Percentiles rank a stretch among this genome's conserved stretches.
Conservation (phyloP, 2,113 vertebrate species). For the Lophochroa leadbeateri region DNA sequence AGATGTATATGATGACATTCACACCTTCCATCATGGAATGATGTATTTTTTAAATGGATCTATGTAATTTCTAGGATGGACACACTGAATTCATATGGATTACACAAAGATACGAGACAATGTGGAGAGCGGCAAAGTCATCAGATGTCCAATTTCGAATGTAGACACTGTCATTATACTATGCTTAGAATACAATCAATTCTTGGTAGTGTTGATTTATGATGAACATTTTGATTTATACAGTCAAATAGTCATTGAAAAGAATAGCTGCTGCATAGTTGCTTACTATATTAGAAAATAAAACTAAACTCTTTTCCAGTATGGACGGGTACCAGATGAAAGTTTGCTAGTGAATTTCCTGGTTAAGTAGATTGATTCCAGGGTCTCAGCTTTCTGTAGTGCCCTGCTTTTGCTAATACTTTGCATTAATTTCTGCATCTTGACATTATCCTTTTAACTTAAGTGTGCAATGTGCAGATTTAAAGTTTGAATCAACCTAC, state of each 20-base stretch:
- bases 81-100: background rate
- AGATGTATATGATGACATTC: background rate
- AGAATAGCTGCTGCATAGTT: background rate
- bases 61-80: too few species aligned
- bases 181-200: background rate
- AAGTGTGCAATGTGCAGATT: background rate
- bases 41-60: background rate
- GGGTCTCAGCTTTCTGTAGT: background rate
- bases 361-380: background rate
- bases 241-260: background rate
- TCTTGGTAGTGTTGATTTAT: background rate
- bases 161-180: background rate
- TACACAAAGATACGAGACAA: background rate
- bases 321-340: background rate
- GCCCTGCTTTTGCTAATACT: background rate
- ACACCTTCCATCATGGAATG: background rate
- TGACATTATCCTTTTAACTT: background rate
- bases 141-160: background rate
- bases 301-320: background rate
- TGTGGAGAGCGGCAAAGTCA: background rate
- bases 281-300: background rate
- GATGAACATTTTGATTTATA: background rate
- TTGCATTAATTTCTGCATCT: background rate
- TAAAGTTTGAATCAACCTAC: background rate
- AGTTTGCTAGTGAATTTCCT: background rate